These are phyloP conservation scores for Mesembrinibis cayennensis DNA, from an alignment of 2,113 vertebrate genomes.

Conservation along the genomic window DNA sequence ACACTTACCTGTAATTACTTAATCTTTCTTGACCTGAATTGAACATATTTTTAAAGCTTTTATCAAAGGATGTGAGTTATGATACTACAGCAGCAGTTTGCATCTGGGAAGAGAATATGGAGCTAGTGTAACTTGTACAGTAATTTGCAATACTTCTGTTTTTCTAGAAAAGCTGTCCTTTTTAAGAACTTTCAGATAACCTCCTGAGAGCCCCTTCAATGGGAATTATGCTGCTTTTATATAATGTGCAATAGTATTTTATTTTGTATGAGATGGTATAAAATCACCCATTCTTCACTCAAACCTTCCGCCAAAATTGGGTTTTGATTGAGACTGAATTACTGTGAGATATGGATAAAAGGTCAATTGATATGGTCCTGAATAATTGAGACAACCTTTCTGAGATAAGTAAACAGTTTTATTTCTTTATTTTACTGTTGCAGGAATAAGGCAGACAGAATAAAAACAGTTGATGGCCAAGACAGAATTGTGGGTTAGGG, in stretches of 20 bases:
- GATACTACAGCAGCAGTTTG: neutral
- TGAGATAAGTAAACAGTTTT: neutral
- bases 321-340: neutral
- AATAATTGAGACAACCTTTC: neutral
- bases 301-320: neutral
- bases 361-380: neutral
- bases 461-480: neutral
- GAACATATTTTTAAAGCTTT: neutral
- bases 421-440: neutral
- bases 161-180: neutral
- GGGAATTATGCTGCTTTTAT: neutral
- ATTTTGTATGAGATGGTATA: neutral
- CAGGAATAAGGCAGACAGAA: neutral
- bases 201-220: neutral
- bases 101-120: neutral
- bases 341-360: neutral
- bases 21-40: neutral
- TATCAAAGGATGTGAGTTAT: neutral
- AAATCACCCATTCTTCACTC: neutral
- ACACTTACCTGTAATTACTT: neutral
- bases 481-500: neutral
- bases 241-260: neutral
- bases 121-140: neutral
- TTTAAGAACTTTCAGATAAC: neutral
- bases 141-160: neutral